Conservation (phyloP, 2,888 invertebrate genomes). For the Conus canariensis region DNA sequence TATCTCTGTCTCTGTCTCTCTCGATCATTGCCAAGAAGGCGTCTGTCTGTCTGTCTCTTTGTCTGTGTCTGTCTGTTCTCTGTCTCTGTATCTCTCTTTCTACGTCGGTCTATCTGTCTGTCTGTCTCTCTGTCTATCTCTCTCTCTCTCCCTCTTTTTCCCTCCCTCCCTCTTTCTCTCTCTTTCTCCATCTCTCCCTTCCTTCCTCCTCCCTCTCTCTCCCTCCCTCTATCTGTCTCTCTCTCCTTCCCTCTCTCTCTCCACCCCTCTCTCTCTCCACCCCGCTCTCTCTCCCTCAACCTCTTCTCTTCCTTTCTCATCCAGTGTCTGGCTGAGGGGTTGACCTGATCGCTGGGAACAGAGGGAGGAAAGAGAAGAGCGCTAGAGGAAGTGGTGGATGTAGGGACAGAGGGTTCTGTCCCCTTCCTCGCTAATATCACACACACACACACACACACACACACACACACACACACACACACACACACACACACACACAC, state of each 20-base stretch:
- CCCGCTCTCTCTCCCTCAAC: too few relatives aligned
- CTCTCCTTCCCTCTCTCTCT: too few relatives aligned
- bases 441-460: too few relatives aligned
- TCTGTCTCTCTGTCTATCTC: not conserved
- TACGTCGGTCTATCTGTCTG: not conserved
- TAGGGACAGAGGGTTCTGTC: too few relatives aligned
- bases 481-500: not conserved
- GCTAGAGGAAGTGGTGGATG: too few relatives aligned
- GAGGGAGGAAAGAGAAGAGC: too few relatives aligned
- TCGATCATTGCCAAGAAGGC: not conserved
- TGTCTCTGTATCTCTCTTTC: not conserved
- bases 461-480: not conserved
- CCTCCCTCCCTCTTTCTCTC: not conserved
- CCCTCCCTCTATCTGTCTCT: not conserved
- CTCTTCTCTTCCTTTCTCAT: too few relatives aligned
- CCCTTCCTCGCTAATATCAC: too few relatives aligned
- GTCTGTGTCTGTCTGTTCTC: not conserved
- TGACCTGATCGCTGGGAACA: too few relatives aligned
- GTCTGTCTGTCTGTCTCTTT: not conserved
- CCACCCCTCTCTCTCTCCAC: too few relatives aligned
- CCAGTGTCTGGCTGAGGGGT: too few relatives aligned
- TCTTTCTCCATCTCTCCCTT: not conserved
- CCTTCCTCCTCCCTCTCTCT: not conserved
- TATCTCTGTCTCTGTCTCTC: not conserved
- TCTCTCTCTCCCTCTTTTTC: not conserved